Base-by-base conservation (phyloP, 2,888 invertebrate genomes). In the Amphipyra berbera region DNA sequence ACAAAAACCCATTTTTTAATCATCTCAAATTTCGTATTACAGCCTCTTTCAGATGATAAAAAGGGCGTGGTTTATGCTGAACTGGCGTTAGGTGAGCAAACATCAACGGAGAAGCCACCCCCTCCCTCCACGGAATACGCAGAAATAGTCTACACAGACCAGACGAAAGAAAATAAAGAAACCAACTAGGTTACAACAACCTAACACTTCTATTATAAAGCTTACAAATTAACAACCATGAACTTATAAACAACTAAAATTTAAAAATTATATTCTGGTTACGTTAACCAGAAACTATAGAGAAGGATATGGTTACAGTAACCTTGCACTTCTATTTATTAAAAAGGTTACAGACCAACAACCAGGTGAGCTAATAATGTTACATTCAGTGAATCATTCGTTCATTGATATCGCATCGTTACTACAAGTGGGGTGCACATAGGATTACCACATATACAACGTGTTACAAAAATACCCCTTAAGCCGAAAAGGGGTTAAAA, bases 111-210 rank as follows among this genome's bases (percentile, higher is more conserved):
- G 9, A 93, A 93, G 47, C 94, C 94, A 0, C 88, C 90, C 0
- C 92, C 93, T 0, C 96, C 90, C 81, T 85, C 88, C 48, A 96
- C 96, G 1, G 97, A 96, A 73, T 98, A 98, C 88, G 98, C 98
- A 0, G 98, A 98, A 88, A 98, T 98, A 59, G 96, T 97, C 0
- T 97, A 97, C 90, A 95, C 96, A 0, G 96, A 96, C 68, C 95
- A 95, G 40, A 87, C 89, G 30, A 92, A 91, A 52, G 93, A 93
- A 7, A 82, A 76, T 4, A 93, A 92, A 65, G 92, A 91, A 70
- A 64, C 57, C 12, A 73, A 73, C 37, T 73, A 73, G 30, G 27
- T 58, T 50, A 44, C 33, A 4, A 15, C n/a, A 50, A 48, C 15
- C 12, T 37, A 6, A 47, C n/a, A n/a, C 27, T 44, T 44, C n/a